These are phyloP conservation scores for Phoenicopterus ruber DNA, from an alignment of 2,113 vertebrate species.

Conservation along the genomic window DNA sequence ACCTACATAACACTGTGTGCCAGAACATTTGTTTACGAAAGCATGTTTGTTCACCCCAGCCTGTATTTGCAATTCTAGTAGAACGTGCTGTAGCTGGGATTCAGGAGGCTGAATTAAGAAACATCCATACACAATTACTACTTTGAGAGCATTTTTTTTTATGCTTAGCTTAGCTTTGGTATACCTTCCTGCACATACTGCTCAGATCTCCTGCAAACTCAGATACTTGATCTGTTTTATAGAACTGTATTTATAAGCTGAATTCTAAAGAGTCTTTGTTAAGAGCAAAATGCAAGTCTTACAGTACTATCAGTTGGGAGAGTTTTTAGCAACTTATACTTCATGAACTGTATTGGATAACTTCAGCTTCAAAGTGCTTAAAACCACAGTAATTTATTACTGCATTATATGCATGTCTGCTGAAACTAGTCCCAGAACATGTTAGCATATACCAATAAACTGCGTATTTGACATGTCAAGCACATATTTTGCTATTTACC, in stretches of 20 bases:
- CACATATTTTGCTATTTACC: neutral
- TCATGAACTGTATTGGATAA: neutral
- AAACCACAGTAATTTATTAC: neutral
- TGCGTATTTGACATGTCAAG: neutral
- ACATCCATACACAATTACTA: conserved; percentile 41
- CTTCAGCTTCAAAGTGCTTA: neutral
- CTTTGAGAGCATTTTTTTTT: neutral
- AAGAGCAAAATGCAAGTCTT: neutral
- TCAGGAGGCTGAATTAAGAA: conserved; percentile 34
- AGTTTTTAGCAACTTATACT: neutral
- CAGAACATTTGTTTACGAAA: conserved; percentile 49
- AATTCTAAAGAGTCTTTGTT: neutral
- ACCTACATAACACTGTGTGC: conserved; percentile 17
- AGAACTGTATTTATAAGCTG: neutral
- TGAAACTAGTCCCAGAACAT: neutral
- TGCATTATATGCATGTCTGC: neutral
- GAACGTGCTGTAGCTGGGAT: conserved; percentile 52
- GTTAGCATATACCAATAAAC: neutral
- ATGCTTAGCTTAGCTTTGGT: neutral
- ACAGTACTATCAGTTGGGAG: neutral
- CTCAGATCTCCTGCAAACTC: conserved; percentile 6
- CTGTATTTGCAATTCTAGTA: conserved; percentile 42
- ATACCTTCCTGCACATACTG: neutral
- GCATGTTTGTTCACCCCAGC: conserved; percentile 15
- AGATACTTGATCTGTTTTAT: neutral